phyloP scores from a whole-genome alignment of 2,888 invertebrate genomes.

The Notocelia uddmanniana region DNA sequence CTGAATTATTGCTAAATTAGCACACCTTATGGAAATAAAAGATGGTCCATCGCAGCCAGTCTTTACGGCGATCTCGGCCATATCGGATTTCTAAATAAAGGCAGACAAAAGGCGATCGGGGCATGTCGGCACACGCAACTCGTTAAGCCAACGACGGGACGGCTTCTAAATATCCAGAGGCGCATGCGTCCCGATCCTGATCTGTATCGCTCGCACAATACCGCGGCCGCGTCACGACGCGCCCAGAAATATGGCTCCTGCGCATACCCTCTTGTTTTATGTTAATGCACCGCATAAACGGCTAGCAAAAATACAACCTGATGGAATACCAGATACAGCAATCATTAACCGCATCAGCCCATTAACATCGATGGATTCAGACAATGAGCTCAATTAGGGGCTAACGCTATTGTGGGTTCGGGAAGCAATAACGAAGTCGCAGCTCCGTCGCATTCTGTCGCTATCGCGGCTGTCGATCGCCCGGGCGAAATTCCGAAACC shows the following conservation, averaged over 20 bases:
- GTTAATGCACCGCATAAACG: conserved; percentile 79
- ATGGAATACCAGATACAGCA: conserved; percentile 75
- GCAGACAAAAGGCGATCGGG: conserved; percentile 73
- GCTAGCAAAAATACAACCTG: conserved; percentile 72
- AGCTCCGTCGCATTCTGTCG: conserved; percentile 55
- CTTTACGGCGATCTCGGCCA: conserved; percentile 54
- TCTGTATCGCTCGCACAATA: conserved; percentile 84
- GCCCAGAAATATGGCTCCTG: conserved; percentile 79
- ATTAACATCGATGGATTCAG: conserved; percentile 50
- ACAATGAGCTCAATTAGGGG: conserved; percentile 57
- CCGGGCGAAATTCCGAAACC: conserved; percentile 79
- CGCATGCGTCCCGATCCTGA: conserved; percentile 81
- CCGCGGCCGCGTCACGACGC: conserved; percentile 80
- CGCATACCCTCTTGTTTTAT: conserved; percentile 81
- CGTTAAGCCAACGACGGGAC: conserved; percentile 79
- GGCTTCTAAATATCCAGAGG: conserved; percentile 83
- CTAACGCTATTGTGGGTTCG: conserved; percentile 69
- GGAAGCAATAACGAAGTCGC: conserved; percentile 71
- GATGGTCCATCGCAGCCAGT: conserved; percentile 41
- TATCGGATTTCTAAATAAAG: conserved; percentile 61
- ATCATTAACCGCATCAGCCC: conserved; percentile 50
- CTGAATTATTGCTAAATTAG: conserved; percentile 45
- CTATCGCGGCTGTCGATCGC: conserved; percentile 79
- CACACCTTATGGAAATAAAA: conserved; percentile 39
- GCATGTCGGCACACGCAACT: conserved; percentile 77